A percentile compares a stretch with the other conserved stretches of the same genome.
phyloP scores from a whole-genome alignment of 2,113 vertebrate genomes.

The Heterotilapia buettikoferi region DNA sequence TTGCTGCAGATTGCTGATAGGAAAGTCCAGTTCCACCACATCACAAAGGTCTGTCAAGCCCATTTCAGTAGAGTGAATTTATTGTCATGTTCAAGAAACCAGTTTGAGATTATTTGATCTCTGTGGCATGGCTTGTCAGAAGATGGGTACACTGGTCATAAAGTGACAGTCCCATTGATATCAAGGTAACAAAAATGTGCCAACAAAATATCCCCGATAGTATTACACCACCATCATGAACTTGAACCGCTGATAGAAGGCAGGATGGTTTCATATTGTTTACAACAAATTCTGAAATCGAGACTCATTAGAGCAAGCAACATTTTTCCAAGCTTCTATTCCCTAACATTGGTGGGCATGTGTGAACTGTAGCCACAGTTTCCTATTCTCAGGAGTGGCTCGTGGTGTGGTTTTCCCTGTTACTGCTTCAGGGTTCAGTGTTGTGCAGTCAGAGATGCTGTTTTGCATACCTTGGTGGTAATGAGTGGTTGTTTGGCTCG shows the following conservation, averaged over 20 bases:
- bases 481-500: not conserved
- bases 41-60: not conserved
- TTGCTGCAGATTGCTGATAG: not conserved
- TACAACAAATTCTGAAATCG: not conserved
- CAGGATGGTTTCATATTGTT: not conserved
- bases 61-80: not conserved
- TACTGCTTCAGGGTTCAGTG: not conserved
- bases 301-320: rapidly evolving
- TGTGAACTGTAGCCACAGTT: not conserved
- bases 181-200: not conserved
- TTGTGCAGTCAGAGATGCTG: not conserved
- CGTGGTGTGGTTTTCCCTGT: not conserved
- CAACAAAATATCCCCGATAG: not conserved
- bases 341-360: not conserved
- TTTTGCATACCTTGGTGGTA: not conserved
- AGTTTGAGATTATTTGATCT: not conserved
- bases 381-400: not conserved
- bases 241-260: not conserved
- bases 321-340: not conserved
- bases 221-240: rapidly evolving
- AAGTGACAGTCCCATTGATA: not conserved
- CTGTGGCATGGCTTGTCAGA: not conserved
- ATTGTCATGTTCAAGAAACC: not conserved
- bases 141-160: not conserved
- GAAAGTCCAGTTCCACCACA: not conserved